Evolutionary conservation across 2,113 vertebrate genomes (phyloP), one percentile per base, ranked within the genome.

Genomic region (Epinephelus cyanopodus): DNA sequence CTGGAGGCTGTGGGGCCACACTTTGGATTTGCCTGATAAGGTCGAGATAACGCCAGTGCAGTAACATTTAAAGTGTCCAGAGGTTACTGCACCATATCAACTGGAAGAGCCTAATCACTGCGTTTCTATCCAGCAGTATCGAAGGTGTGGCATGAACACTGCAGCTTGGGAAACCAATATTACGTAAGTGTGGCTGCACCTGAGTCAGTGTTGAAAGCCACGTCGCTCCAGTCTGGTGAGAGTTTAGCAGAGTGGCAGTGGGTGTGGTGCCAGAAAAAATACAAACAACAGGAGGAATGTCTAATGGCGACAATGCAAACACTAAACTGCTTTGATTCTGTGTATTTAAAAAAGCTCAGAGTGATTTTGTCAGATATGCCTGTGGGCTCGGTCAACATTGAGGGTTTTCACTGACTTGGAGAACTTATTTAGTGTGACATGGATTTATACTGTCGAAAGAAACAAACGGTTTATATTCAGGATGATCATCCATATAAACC

Each of bases 71-170:
- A n/a, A 6, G 1, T 79, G 62, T 83, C 50, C 72, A 83, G 58
- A 79, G 57, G 68, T 81, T 48, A 71, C 1, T 18, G 67, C 52
- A 21, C 39, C 42, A 50, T 53, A 74, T 78, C 42, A 56, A 53
- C 1, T n/a, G 67, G 14, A 18, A 54, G 33, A 33, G 56, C 37
- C 14, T 42, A 50, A 67, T 80, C 65, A 68, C 60, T 74, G 79
- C 15, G 50, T 69, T 81, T 89, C 71, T 64, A 42, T 62, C 29
- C 19, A 78, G 78, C 86, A 76, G 74, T 89, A 86, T 79, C 66
- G 21, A 80, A 79, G 92, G 89, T 45, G 90, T 82, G 91, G 86
- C 82, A 5, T 56, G 21, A 72, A 60, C 10, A 54, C 50, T 69
- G 48, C 5, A 3, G 61, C 27, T 64, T 56, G 27, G 70, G 15